A percentile compares a stretch with the other conserved stretches of the same genome.
These are phyloP conservation scores for Gonatopus flavifemur DNA, from an alignment of 1,140 invertebrate species.

Conservation along the genomic window DNA sequence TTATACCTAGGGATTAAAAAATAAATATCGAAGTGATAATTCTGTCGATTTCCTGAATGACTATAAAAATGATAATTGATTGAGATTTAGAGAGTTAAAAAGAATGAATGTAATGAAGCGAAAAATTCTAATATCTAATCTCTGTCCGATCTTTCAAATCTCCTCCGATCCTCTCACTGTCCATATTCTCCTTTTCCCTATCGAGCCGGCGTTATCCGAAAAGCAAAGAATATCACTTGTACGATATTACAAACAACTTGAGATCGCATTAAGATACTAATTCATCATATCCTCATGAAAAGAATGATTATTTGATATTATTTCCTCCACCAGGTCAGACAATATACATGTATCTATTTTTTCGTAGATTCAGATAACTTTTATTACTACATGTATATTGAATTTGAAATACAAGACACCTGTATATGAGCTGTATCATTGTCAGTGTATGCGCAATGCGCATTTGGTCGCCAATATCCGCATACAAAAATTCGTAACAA, in stretches of 20 bases:
- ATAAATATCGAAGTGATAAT: no score
- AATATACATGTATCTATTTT: constrained; percentile 5
- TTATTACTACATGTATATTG: constrained; percentile 26
- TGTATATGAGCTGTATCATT: constrained; percentile 50
- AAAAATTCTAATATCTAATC: not conserved
- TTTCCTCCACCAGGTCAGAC: no score
- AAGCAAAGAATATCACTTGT: constrained; percentile 22
- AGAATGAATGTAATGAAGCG: no score
- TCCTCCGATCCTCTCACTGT: not conserved
- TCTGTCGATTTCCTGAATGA: no score
- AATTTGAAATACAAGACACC: constrained; percentile 27
- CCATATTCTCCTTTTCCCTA: constrained; percentile 4
- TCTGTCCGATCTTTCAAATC: not conserved
- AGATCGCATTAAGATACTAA: no score
- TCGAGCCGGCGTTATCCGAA: constrained; percentile 23
- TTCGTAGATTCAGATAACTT: constrained; percentile 16
- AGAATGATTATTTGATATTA: no score
- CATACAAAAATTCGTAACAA: constrained; percentile 12
- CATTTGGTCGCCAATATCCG: constrained; percentile 46
- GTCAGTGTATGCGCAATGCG: constrained; percentile 57
- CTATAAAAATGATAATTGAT: no score
- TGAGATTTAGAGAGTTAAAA: no score
- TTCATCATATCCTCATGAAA: no score
- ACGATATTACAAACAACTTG: constrained; percentile 26
- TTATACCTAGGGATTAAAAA: no score